Evolutionary conservation across 1,140 invertebrate genomes (phyloP), one percentile per base, ranked within the genome.

Genomic region (Papilio polyxenes): DNA sequence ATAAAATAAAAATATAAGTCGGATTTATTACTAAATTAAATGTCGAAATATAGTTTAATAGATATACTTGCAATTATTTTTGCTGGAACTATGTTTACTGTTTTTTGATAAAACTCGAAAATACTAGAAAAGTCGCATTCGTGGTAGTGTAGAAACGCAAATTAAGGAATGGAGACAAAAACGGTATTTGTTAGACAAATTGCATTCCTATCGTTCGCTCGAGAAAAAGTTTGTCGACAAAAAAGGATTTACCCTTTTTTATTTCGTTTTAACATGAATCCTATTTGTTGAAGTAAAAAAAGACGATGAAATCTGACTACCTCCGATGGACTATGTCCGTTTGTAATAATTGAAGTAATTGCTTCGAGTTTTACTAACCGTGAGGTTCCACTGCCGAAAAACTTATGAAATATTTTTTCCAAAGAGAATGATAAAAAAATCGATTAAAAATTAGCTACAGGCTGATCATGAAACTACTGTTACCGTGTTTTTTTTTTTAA

Each of bases 161-260:
- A 72, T 72, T 72, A 72, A 72, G 31, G 65, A 37, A 37, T 37
- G 65, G 65, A 6, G 65, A 72, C 23, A 72, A 72, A 72, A 72
- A 17, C 65, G 31, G 31, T 37, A 72, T 72, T 72, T 72, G 65
- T 72, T 72, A 72, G 65, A 72, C 31, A 72, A 72, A 72, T 72
- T 72, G 65, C 65, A 72, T 72, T 72, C 31, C 65, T 37, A 72
- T 72, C 65, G 65, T 72, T 72, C 23, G 31, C 65, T 72, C 23
- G 65, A 69, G 65, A 69, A 69, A 65, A 69, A 69, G 65, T 69
- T 69, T 10, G 23, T 37, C 65, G 31, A 69, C 65, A 69, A 69
- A 69, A 65, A 69, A 37, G 65, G 65, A 69, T 37, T 69, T 37
- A 69, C 23, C 65, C 65, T 69, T 69, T 65, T 69, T 69, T 69